phyloP scores from a whole-genome alignment of 2,888 invertebrate species.

The Drosophila antonietae region DNA sequence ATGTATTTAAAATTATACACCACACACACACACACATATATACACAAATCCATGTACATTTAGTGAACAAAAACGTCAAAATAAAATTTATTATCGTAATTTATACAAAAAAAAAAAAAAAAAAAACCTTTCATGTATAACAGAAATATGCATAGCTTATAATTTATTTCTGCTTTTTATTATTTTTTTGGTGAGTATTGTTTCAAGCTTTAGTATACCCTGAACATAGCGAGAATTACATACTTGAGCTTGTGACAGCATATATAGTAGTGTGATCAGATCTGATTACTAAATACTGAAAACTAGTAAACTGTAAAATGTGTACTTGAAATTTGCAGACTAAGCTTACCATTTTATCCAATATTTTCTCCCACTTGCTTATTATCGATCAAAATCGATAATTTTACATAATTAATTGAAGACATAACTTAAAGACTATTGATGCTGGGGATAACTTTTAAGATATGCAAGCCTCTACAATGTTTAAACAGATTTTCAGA shows the following conservation, averaged over 20 bases:
- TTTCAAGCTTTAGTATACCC: neutral
- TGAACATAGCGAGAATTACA: neutral
- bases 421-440: neutral
- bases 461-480: neutral
- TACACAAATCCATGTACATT: conserved; percentile 70
- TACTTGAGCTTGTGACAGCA: no score
- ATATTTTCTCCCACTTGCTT: neutral
- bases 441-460: neutral
- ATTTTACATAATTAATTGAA: no score
- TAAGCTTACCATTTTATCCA: no score
- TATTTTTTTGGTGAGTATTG: conserved; percentile 37
- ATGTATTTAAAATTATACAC: conserved; percentile 53
- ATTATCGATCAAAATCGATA: neutral
- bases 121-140: conserved; percentile 7
- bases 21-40: conserved; percentile 37
- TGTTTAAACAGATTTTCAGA: neutral
- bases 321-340: no score
- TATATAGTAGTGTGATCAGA: neutral
- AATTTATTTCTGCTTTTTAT: conserved; percentile 9
- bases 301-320: neutral
- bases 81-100: conserved; percentile 68
- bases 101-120: conserved; percentile 52
- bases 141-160: conserved; percentile 18
- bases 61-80: conserved; percentile 61
- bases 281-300: neutral